Percentiles rank a stretch among this genome's conserved stretches.
Evolutionary conservation across 2,888 invertebrate species (phyloP).

Genomic region (Apotomis turbidana): DNA sequence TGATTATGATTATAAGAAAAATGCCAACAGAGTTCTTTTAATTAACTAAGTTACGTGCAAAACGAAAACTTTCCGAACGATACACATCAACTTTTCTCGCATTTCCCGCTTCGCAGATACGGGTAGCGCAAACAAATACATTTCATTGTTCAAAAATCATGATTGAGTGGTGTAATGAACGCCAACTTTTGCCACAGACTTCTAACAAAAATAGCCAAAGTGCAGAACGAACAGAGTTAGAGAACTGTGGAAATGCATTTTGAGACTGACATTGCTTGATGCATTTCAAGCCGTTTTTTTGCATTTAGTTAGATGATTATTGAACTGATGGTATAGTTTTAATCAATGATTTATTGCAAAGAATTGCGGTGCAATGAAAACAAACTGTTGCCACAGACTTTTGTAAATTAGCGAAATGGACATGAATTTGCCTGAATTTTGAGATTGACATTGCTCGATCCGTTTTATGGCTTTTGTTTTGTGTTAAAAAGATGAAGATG

Average conservation of each 20-base stretch:
- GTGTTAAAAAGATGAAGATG: too few relatives aligned
- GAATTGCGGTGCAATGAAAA: constrained; percentile 1
- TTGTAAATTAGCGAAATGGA: constrained; percentile 50
- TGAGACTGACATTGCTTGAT: constrained; percentile 65
- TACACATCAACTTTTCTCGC: neutral
- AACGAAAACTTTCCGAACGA: neutral
- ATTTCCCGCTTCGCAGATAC: constrained; percentile 2
- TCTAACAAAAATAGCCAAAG: constrained; percentile 56
- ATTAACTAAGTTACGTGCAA: too few relatives aligned
- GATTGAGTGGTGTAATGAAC: constrained; percentile 28
- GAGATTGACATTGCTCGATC: too few relatives aligned
- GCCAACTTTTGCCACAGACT: constrained; percentile 34
- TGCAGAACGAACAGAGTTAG: constrained; percentile 55
- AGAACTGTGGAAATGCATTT: constrained; percentile 73
- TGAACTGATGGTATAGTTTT: neutral
- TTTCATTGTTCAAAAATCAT: constrained; percentile 22
- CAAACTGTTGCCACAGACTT: constrained; percentile 34
- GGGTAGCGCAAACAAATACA: neutral
- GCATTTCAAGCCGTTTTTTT: constrained; percentile 53
- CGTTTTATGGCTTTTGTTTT: neutral
- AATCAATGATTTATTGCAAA: too few relatives aligned
- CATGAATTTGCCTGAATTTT: too few relatives aligned
- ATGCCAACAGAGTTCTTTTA: too few relatives aligned
- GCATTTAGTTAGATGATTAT: neutral
- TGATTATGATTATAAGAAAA: too few relatives aligned